Base-by-base conservation (phyloP, 1,140 invertebrate genomes). In the Papilio aristodemus region DNA sequence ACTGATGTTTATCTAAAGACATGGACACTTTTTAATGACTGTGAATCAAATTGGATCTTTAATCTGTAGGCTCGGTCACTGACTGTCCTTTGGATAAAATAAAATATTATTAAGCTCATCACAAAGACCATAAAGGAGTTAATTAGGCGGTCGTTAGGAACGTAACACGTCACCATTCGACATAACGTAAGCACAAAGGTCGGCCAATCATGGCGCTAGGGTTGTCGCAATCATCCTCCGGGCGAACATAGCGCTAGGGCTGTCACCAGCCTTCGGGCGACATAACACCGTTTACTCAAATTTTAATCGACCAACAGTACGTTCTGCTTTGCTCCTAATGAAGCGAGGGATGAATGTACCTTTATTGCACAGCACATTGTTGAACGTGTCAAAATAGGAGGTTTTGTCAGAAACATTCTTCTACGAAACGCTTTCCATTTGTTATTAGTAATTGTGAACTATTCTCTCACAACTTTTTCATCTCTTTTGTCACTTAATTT, bases 101-200 rank as follows among this genome's bases (percentile, higher is more conserved):
- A 10, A 41, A 41, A 1, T 14, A 6, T 4, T n/a, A 41, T 13
- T 4, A 43, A 6, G 27, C 2, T 32, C 6, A 7, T 17, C n/a
- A 50, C 17, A 25, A 19, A 22, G 3, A 54, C 14, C 14, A 54
- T 25, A 11, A 54, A 22, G 22, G 22, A 54, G 10, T 54, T 54
- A 54, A 54, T 54, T 25, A 54, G 46, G 22, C 19, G 10, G 3
- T 54, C 22, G 46, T 54, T 11, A 54, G 3, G 19, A 11, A 10
- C 19, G 3, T 19, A 54, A 54, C 46, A 5, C 19, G 46, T 22
- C 17, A 4, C 41, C 41, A 13, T 22, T 25, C 46, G 11, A 54
- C 46, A 54, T 54, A 54, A 54, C 46, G 13, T 17, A 25, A 19
- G 22, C 46, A 54, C 46, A 22, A 54, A 54, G 46, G 9, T 50